Conservation (phyloP, 2,113 vertebrate genomes). For the Cnemophilus loriae region DNA sequence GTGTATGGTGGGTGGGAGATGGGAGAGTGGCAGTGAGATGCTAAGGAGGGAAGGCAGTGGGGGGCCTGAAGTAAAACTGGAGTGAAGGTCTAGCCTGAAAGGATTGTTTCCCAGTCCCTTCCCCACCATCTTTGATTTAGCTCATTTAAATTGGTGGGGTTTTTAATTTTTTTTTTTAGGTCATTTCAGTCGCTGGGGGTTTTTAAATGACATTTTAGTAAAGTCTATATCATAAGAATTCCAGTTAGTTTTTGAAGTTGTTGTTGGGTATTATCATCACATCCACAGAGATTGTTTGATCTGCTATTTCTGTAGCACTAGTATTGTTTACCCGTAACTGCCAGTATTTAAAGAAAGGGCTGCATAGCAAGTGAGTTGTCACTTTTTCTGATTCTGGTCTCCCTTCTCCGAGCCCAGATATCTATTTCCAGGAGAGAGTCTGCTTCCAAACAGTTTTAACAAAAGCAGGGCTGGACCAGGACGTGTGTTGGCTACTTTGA, state of each 20-base stretch:
- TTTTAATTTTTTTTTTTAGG: background rate
- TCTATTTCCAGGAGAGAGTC: background rate
- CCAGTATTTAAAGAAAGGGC: background rate
- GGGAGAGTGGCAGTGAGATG: background rate
- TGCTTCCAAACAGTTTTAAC: background rate
- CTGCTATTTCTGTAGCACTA: background rate
- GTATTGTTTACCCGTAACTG: background rate
- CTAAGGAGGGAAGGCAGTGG: background rate
- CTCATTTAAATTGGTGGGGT: background rate
- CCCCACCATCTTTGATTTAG: background rate
- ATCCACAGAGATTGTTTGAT: background rate
- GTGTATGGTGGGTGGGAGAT: background rate
- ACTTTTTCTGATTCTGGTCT: background rate
- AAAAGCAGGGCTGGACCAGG: background rate
- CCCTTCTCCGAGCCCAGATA: background rate
- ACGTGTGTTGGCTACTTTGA: background rate
- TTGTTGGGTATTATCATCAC: background rate
- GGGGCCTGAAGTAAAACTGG: background rate
- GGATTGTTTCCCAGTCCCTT: background rate
- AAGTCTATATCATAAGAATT: background rate
- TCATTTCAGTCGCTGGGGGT: background rate
- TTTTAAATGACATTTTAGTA: background rate
- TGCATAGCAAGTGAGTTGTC: background rate
- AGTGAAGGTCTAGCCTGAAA: background rate
- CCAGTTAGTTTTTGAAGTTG: background rate